Percentiles rank a stretch among this genome's conserved stretches.
Evolutionary conservation across 2,113 vertebrate species (phyloP).

Genomic region (Elgaria multicarinata): DNA sequence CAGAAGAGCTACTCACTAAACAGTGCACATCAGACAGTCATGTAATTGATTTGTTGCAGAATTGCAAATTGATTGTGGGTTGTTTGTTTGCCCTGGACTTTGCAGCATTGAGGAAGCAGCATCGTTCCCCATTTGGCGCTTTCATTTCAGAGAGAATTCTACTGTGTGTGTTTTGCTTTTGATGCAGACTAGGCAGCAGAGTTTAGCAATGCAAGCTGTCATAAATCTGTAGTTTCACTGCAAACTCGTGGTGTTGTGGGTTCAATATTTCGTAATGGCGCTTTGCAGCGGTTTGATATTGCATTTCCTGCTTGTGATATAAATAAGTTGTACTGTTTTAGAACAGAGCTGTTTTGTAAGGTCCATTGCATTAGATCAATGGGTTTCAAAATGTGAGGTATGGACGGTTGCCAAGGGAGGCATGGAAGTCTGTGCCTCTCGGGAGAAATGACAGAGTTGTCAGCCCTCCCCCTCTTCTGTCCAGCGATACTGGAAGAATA

Average conservation of each 20-base stretch:
- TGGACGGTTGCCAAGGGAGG: not conserved
- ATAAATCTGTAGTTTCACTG: not conserved
- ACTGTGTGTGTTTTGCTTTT: not conserved
- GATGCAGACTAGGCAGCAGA: too few species aligned
- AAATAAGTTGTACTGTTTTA: conserved; percentile 4
- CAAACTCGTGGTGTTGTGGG: not conserved
- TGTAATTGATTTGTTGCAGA: not conserved
- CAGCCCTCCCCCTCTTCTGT: not conserved
- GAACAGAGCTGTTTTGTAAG: conserved; percentile 17
- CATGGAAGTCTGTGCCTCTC: not conserved
- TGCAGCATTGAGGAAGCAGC: not conserved
- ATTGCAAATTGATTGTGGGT: not conserved
- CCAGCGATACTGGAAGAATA: not conserved
- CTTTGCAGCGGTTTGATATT: not conserved
- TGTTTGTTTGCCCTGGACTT: not conserved
- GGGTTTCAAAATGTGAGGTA: not conserved
- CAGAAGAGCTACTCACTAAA: not conserved
- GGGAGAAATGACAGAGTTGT: not conserved
- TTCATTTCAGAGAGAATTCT: not conserved
- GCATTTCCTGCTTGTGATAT: conserved; percentile 5
- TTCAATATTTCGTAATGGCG: not conserved
- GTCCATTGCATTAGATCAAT: not conserved
- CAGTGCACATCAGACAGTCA: not conserved
- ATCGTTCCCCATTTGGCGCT: not conserved
- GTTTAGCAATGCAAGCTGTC: not conserved